These are phyloP conservation scores for Nerophis lumbriciformis DNA, from an alignment of 2,113 vertebrate genomes.

Conservation along the genomic window DNA sequence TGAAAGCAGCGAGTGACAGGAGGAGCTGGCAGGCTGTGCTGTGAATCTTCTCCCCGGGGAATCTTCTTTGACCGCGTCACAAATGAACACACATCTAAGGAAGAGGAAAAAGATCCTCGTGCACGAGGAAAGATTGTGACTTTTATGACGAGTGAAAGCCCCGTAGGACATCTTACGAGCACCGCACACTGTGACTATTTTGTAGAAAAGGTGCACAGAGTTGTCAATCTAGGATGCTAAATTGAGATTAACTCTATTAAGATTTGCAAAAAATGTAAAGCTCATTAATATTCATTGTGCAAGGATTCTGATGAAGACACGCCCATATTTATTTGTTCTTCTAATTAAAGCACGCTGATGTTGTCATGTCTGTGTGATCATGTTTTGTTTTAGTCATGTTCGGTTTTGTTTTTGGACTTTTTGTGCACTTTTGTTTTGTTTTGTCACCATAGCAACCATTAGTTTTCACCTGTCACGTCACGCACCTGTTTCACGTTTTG, in stretches of 20 bases:
- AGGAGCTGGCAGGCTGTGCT: constrained; percentile 61
- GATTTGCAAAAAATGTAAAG: not conserved
- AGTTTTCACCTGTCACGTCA: too few species aligned
- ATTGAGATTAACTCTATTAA: not conserved
- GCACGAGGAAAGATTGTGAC: constrained; percentile 51
- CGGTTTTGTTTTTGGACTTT: too few species aligned
- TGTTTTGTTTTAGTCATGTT: too few species aligned
- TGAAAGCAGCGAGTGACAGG: constrained; percentile 63
- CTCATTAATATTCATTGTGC: not conserved
- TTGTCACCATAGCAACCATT: too few species aligned
- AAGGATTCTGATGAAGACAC: too few species aligned
- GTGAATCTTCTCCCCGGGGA: constrained; percentile 59
- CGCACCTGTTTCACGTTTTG: too few species aligned
- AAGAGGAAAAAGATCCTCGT: constrained; percentile 45
- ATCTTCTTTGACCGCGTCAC: constrained; percentile 50
- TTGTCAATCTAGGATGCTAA: constrained; percentile 13
- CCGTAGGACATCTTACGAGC: constrained; percentile 51
- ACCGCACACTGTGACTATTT: constrained; percentile 33
- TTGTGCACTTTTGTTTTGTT: too few species aligned
- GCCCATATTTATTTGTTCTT: too few species aligned
- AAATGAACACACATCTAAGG: constrained; percentile 65
- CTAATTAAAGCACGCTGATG: too few species aligned
- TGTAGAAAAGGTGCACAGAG: constrained; percentile 13
- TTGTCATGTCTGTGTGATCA: too few species aligned
- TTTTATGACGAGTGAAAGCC: constrained; percentile 53